Evolutionary conservation across 1,140 invertebrate genomes (phyloP).

Genomic region (Drosophila tropicalis): DNA sequence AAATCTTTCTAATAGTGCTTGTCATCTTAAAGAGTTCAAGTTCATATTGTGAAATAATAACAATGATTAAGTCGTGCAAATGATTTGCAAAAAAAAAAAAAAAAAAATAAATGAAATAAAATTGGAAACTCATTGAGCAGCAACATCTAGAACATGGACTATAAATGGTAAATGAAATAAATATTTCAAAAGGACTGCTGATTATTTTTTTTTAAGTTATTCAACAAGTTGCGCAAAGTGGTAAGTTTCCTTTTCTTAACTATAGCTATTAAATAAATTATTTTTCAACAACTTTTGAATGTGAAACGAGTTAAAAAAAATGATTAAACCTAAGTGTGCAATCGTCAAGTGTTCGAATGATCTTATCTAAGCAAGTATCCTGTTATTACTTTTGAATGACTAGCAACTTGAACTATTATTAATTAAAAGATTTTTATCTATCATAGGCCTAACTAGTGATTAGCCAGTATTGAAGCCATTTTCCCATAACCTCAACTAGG

Average conservation of each 20-base stretch:
- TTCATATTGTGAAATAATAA: slow-evolving; percentile 65
- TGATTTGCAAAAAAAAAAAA: slow-evolving; percentile 56
- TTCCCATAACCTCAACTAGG: slow-evolving; percentile 31
- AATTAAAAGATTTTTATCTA: background rate
- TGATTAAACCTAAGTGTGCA: background rate
- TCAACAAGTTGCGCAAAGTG: slow-evolving; percentile 13
- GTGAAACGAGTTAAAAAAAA: background rate
- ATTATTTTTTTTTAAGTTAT: background rate
- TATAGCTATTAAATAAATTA: background rate
- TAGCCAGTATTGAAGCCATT: slow-evolving; percentile 11
- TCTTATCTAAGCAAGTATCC: too few relatives aligned
- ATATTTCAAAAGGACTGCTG: slow-evolving; percentile 12
- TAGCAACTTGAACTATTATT: background rate
- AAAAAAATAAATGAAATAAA: background rate
- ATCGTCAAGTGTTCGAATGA: too few relatives aligned
- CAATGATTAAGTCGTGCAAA: slow-evolving; percentile 46
- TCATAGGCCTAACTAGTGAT: slow-evolving; percentile 29
- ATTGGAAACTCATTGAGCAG: slow-evolving; percentile 1
- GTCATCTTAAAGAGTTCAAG: slow-evolving; percentile 46
- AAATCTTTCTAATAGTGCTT: slow-evolving; percentile 29
- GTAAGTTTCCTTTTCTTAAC: background rate
- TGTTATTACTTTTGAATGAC: background rate
- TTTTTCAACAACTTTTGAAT: background rate
- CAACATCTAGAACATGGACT: slow-evolving; percentile 15
- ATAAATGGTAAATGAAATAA: background rate